Conservation (phyloP, 2,113 vertebrate species). For the Triplophysa rosa region DNA sequence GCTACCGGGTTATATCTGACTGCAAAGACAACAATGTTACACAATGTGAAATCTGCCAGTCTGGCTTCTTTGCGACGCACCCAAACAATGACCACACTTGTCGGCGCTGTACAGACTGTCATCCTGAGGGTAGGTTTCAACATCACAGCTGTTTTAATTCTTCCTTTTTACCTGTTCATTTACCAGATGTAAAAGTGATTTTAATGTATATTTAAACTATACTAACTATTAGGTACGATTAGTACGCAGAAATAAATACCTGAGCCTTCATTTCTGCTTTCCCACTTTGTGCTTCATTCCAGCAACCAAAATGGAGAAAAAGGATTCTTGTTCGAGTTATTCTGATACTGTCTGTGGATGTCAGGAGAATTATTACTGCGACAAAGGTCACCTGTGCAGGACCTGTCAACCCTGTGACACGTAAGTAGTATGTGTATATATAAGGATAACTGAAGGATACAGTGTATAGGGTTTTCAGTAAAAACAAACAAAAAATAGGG, state of each 20-base stretch:
- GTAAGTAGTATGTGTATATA: constrained; percentile 57
- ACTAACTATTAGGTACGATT: too few species aligned
- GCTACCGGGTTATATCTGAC: background rate
- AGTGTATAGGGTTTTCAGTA: background rate
- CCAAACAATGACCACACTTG: background rate
- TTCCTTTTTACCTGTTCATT: too few species aligned
- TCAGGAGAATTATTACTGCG: constrained; percentile 58
- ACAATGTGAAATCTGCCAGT: background rate
- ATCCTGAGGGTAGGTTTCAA: constrained; percentile 48
- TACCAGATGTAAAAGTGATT: too few species aligned
- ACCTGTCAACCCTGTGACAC: constrained; percentile 55
- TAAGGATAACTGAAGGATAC: background rate
- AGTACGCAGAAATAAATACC: too few species aligned
- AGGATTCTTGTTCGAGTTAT: background rate
- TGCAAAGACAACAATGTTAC: fast-evolving
- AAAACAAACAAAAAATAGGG: background rate
- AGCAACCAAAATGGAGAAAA: constrained; percentile 55
- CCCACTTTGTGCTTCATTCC: background rate
- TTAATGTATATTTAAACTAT: too few species aligned
- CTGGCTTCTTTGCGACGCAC: background rate
- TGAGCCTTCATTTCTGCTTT: background rate
- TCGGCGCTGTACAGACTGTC: constrained; percentile 59
- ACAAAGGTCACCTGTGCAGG: background rate
- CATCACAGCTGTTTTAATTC: background rate
- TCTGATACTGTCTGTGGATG: constrained; percentile 62